Percentiles rank a stretch among this genome's conserved stretches.
Evolutionary conservation across 1,140 invertebrate genomes (phyloP).

Genomic region (Lamellibrachia luymesi): DNA sequence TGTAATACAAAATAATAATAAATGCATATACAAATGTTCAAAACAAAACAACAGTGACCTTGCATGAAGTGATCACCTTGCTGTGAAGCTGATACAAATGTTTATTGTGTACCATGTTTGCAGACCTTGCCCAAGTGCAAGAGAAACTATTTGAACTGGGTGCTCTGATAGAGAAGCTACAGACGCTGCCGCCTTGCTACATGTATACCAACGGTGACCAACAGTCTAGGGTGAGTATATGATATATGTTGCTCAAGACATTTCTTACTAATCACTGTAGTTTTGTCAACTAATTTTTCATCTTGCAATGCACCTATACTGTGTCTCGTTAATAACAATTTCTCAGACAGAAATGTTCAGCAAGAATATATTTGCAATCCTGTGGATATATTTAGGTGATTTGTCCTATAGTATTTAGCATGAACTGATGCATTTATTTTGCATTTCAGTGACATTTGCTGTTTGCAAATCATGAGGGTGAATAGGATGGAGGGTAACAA

Average conservation of each 20-base stretch:
- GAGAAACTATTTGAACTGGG: constrained; percentile 67
- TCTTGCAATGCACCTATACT: background rate
- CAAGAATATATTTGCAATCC: background rate
- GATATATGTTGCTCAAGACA: background rate
- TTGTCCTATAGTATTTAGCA: too few relatives aligned
- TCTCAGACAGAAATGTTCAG: background rate
- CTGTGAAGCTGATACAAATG: background rate
- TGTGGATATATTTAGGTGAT: too few relatives aligned
- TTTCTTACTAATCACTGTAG: background rate
- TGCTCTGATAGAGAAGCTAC: constrained; percentile 62
- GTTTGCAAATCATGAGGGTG: background rate
- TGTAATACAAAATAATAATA: too few relatives aligned
- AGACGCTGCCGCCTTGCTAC: constrained; percentile 18
- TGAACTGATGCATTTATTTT: too few relatives aligned
- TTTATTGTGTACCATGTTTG: background rate
- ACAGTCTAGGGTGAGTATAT: background rate
- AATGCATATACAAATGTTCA: too few relatives aligned
- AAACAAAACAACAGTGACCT: too few relatives aligned
- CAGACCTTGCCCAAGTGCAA: constrained; percentile 65
- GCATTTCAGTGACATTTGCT: too few relatives aligned
- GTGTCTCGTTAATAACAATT: background rate
- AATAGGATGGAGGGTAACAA: background rate
- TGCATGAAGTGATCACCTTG: too few relatives aligned
- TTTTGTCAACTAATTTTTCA: background rate
- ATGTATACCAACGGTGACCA: background rate